Evolutionary conservation across 1,140 invertebrate genomes (phyloP), one percentile per base, ranked within the genome.

Genomic region (Camponotus floridanus): DNA sequence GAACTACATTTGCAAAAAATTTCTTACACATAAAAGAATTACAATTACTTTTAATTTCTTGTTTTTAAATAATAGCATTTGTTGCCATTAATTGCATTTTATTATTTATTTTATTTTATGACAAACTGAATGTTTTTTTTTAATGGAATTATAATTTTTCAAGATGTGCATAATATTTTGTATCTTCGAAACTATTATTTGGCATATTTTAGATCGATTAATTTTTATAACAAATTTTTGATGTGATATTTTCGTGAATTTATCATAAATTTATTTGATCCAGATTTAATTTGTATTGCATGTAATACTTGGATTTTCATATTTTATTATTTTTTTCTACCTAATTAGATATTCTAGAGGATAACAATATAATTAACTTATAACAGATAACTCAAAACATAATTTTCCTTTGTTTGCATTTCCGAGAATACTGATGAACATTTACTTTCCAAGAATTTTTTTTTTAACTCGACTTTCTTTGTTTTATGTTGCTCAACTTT

Each of bases 391-490:
- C n/a, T 33, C 55, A 36, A 8, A 42, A 61, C 21, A 61, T 64
- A 45, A 33, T 59, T 76, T 13, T 45, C 8, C 21, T 76, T 57
- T 21, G 57, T 36, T n/a, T 31, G 57, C 57, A 45, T 76, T 64
- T 64, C 57, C 74, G 26, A 42, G 36, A 64, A 76, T 39, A 45
- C 74, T 45, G 26, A 31, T 9, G 33, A 36, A 21, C 45, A 57
- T 21, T 62, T n/a, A 61, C 57, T 76, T 8, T 15, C 15, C 39
- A 39, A 42, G 74, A 64, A 64, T 76, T 45, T 42, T 45, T 39
- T 64, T 76, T 62, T 45, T 76, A 31, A 42, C 36, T 9, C 8
- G 26, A 62, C 33, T 42, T 64, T 62, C 21, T 76, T 76, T 18
- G 9, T 76, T 76, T 62, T 62, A 4, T 59, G 39, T 64, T 64